Base-by-base conservation (phyloP, 1,140 invertebrate species). In the Diprion similis region DNA sequence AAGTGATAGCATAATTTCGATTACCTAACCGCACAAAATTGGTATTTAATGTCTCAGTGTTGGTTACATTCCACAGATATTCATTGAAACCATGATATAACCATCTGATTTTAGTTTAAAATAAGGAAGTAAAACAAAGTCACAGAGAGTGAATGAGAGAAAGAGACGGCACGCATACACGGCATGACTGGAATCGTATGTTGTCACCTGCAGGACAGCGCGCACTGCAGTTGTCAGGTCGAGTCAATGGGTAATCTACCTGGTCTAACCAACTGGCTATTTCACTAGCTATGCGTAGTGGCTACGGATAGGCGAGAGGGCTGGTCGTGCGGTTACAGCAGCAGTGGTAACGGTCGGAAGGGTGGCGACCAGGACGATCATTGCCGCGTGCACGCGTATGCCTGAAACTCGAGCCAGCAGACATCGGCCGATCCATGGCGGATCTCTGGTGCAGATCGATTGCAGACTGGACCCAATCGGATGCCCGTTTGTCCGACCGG, bases 131-230 rank as follows among this genome's bases (percentile, higher is more conserved):
- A 37, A 37, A 37, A 37, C 0, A 37, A 0, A 37, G 24, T 37
- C 1, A 37, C 24, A 37, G 24, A 37, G 24, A 37, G 24, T 3
- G 24, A 37, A 46, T 75, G 73, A 75, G 67, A 72, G 75, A 72
- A 77, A 71, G 71, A 75, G 77, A 79, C 47, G 73, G 71, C 1
- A 37, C 24, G 24, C 24, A 37, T 1, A 37, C 2, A 37, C 24
- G 24, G 24, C 6, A 37, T 6, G 51, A 59, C 51, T 15, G 51
- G 3, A 59, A 59, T 59, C 51, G n/a, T 15, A 59, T 17, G 51
- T 59, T 37, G 24, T 37, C 24, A 37, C 24, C 24, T 37, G 24
- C 24, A 37, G 24, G 24, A 37, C 24, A 3, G 24, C 24, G 2
- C 24, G 24, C 24, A 37, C 2, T 4, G 24, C 24, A 37, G 24